These are phyloP conservation scores for Leptopterna dolabrata DNA, from an alignment of 2,888 invertebrate genomes.

Conservation along the genomic window DNA sequence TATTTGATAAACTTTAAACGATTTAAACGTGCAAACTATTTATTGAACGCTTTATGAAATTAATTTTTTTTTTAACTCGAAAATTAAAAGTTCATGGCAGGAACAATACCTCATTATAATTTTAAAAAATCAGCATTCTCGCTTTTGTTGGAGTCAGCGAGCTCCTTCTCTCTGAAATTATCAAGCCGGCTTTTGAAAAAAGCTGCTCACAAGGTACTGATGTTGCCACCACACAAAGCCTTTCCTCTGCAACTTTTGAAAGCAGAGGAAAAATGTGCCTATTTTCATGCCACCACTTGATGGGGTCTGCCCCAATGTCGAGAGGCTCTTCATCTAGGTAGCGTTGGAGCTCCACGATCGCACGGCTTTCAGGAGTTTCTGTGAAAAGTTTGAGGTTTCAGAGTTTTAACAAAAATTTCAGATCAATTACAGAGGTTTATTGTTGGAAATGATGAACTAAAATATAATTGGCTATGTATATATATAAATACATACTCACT, in stretches of 20 bases:
- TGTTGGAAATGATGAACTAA: background rate
- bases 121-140: too few relatives aligned
- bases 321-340: background rate
- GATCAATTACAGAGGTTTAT: background rate
- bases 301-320: background rate
- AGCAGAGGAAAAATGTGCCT: conserved; percentile 21
- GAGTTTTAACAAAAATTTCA: background rate
- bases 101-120: too few relatives aligned
- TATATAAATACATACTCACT: conserved; percentile 15
- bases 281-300: conserved; percentile 24
- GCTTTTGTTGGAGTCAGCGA: too few relatives aligned
- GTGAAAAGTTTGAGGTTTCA: background rate
- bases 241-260: background rate
- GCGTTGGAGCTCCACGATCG: background rate
- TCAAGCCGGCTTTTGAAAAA: too few relatives aligned
- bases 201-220: too few relatives aligned
- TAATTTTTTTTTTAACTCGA: too few relatives aligned
- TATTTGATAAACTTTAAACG: too few relatives aligned
- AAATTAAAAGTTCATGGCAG: too few relatives aligned
- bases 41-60: too few relatives aligned
- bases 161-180: too few relatives aligned
- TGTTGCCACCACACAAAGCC: conserved; percentile 32
- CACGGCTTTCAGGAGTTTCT: conserved; percentile 27
- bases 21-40: too few relatives aligned
- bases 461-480: background rate